phyloP scores from a whole-genome alignment of 2,113 vertebrate species.

The Lamprologus sp. region DNA sequence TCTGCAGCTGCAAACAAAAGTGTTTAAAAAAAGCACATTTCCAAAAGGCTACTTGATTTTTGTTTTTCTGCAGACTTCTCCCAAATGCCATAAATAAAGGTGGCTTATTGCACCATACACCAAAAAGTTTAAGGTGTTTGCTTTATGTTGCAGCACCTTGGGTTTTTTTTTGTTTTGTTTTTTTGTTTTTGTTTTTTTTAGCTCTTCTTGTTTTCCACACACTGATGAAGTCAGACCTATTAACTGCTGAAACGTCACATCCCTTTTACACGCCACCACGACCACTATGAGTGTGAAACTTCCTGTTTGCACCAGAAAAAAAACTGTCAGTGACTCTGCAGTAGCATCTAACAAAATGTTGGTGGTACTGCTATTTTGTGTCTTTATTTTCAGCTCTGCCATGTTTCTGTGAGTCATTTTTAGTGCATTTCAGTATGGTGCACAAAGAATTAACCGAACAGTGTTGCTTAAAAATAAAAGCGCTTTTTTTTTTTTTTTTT shows the following conservation, averaged over 20 bases:
- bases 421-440: background rate
- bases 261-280: background rate
- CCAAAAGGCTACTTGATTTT: background rate
- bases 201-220: background rate
- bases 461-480: background rate
- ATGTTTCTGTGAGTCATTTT: background rate
- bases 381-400: background rate
- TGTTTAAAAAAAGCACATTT: background rate
- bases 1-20: background rate
- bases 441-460: background rate
- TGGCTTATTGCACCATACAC: background rate
- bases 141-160: background rate
- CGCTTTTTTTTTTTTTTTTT: background rate
- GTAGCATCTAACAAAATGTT: background rate
- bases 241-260: background rate
- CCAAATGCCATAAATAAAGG: background rate
- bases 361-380: background rate
- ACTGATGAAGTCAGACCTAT: background rate
- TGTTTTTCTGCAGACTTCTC: background rate
- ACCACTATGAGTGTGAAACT: background rate
- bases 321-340: background rate
- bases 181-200: rapidly evolving
- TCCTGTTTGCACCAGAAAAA: background rate
- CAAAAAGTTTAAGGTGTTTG: background rate
- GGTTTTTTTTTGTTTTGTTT: rapidly evolving